phyloP scores from a whole-genome alignment of 2,888 invertebrate genomes.

The Mesopsocus fuscifrons region DNA sequence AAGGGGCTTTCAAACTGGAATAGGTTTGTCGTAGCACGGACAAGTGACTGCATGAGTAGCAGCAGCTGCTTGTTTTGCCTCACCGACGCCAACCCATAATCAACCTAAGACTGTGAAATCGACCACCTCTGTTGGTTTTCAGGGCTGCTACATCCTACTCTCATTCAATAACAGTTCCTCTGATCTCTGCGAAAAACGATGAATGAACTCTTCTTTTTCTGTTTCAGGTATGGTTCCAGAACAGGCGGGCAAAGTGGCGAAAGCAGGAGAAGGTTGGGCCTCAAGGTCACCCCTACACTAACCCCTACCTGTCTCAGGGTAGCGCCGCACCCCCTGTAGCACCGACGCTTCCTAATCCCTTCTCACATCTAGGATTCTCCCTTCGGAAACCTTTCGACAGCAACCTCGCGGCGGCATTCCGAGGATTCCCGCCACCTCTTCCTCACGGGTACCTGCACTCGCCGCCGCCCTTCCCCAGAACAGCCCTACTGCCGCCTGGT shows the following conservation, averaged over 20 bases:
- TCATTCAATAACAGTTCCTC: too few relatives aligned
- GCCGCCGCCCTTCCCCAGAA: conserved; percentile 35
- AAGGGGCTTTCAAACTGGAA: too few relatives aligned
- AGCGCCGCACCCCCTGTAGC: conserved; percentile 36
- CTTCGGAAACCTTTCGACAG: conserved; percentile 53
- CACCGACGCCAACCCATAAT: too few relatives aligned
- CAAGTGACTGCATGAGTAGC: too few relatives aligned
- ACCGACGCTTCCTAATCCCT: conserved; percentile 62
- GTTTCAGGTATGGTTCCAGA: conserved; percentile 84
- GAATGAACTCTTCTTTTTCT: too few relatives aligned
- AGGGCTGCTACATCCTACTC: too few relatives aligned
- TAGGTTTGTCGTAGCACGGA: too few relatives aligned
- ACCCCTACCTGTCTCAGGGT: conserved; percentile 54
- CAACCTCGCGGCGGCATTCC: conserved; percentile 40
- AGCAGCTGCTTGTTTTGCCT: too few relatives aligned
- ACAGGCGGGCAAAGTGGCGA: conserved; percentile 79
- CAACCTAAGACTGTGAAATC: too few relatives aligned
- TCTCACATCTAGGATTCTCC: conserved; percentile 56
- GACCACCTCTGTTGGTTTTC: too few relatives aligned
- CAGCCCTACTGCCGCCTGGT: conserved; percentile 42
- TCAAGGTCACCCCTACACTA: conserved; percentile 66
- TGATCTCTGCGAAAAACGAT: too few relatives aligned
- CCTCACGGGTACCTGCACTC: conserved; percentile 34
- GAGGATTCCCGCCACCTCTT: conserved; percentile 38
- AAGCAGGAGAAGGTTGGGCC: conserved; percentile 88